Evolutionary conservation across 2,113 vertebrate species (phyloP), one percentile per base, ranked within the genome.

Genomic region (Nothocercus nigrocapillus): DNA sequence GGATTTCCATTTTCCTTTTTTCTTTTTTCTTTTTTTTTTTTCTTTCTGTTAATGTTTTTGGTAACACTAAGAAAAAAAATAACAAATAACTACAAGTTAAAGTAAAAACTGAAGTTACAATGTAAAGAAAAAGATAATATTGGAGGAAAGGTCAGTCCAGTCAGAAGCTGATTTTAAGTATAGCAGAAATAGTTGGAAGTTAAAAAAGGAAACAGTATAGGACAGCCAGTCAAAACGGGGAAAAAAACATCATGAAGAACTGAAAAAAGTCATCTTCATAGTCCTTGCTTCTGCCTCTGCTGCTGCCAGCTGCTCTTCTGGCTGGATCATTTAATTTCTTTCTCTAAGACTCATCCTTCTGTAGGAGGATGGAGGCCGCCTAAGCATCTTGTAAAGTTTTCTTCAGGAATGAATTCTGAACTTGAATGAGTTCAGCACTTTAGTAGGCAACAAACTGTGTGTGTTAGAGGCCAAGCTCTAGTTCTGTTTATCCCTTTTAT

Each of bases 361-460:
- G 4, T 18, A 14, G 0, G 3, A 18, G 10, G 17, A 5, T 14
- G 76, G 51, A 27, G 36, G 30, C 30, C 59, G 8, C n/a, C 45
- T 44, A 53, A 75, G 27, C 27, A 30, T 0, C 1, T 14, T 62
- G 3, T 51, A 6, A 8, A 0, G 44, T 70, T 54, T 5, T 19
- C 11, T 13, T 34, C 10, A 3, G 17, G 63, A 21, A 13, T 66
- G 11, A 73, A 49, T 80, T 76, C 6, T 54, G 67, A 68, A 14
- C 2, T 0, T 10, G 36, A 67, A 8, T 16, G 36, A 88, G 22
- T 12, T 19, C 24, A 76, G 5, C 1, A 2, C 6, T 59, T 13
- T n/a, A 40, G 34, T 14, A 59, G 47, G 17, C 20, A 30, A 28
- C 27, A 54, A 27, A 6, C 54, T 89, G 49, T 54, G 49, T 54